Conservation (phyloP, 23 tunicate species). For the Trididemnum clinides region DNA sequence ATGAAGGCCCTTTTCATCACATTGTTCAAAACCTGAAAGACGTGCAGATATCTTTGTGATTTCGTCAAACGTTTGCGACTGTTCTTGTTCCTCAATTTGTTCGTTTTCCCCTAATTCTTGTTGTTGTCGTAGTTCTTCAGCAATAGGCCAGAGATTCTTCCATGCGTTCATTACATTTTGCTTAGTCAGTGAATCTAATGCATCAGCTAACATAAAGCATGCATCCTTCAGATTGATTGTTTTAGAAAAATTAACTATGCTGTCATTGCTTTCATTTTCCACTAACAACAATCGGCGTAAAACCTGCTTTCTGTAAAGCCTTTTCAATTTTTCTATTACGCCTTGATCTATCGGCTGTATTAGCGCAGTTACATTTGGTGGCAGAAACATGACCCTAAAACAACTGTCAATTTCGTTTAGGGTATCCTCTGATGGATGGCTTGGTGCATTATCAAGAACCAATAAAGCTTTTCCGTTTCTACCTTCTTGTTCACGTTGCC, state of each 20-base stretch:
- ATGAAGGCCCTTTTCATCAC: slow-evolving; percentile 26
- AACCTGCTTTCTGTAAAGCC: slow-evolving; percentile 30
- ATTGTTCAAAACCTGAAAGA: slow-evolving; percentile 34
- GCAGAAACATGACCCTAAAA: slow-evolving; percentile 35
- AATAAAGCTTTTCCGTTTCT: slow-evolving; percentile 27
- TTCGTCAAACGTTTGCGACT: slow-evolving; percentile 30
- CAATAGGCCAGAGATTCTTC: slow-evolving; percentile 32
- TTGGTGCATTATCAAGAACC: slow-evolving; percentile 37
- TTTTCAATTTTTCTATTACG: slow-evolving; percentile 19
- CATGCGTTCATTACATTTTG: slow-evolving; percentile 29
- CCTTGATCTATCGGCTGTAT: slow-evolving; percentile 39
- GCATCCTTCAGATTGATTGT: slow-evolving; percentile 33
- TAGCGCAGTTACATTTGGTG: slow-evolving; percentile 41
- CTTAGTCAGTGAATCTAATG: slow-evolving; percentile 34
- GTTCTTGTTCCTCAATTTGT: slow-evolving; percentile 18
- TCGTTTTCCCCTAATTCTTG: slow-evolving; percentile 32
- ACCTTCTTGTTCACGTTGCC: slow-evolving; percentile 37
- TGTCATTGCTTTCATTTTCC: slow-evolving; percentile 26
- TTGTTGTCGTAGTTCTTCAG: slow-evolving; percentile 17
- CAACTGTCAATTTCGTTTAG: slow-evolving; percentile 33
- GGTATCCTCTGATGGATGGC: slow-evolving; percentile 29
- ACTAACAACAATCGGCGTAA: slow-evolving; percentile 24
- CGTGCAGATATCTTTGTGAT: slow-evolving; percentile 28
- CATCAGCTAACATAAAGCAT: slow-evolving; percentile 24
- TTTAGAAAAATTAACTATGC: slow-evolving; percentile 27